A percentile compares a stretch with the other conserved stretches of the same genome.
These are phyloP conservation scores for Hyposmocoma kahamanoa DNA, from an alignment of 1,140 invertebrate genomes.

Conservation along the genomic window DNA sequence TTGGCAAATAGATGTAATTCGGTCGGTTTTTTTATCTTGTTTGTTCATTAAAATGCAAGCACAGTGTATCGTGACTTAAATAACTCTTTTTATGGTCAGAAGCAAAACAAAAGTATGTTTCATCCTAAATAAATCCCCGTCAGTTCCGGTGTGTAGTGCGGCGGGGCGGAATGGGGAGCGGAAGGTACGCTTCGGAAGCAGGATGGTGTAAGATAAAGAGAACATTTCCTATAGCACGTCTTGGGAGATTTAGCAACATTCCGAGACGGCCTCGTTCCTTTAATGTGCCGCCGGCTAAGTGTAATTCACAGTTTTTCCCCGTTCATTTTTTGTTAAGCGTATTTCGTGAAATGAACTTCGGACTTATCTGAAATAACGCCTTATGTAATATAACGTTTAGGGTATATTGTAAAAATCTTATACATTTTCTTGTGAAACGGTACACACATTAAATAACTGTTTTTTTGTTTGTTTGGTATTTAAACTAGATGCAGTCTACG, in stretches of 20 bases:
- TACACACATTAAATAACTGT: too few relatives aligned
- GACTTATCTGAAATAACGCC: conserved; percentile 1
- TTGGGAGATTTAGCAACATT: conserved; percentile 66
- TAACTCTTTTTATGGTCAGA: too few relatives aligned
- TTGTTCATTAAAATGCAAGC: too few relatives aligned
- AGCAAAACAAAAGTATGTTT: conserved; percentile 31
- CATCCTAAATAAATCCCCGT: conserved; percentile 51
- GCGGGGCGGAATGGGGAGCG: conserved; percentile 46
- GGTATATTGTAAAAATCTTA: too few relatives aligned
- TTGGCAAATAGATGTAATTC: too few relatives aligned
- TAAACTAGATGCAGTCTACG: too few relatives aligned
- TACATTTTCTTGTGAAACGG: too few relatives aligned
- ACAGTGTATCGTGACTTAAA: too few relatives aligned
- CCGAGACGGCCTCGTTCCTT: conserved; percentile 42
- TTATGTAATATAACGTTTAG: too few relatives aligned
- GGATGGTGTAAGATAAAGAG: conserved; percentile 70
- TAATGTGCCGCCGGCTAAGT: conserved; percentile 38
- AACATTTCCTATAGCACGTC: conserved; percentile 65
- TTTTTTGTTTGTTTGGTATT: too few relatives aligned
- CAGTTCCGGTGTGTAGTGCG: conserved; percentile 52
- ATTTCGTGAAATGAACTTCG: background rate
- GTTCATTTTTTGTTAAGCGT: background rate
- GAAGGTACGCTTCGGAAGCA: conserved; percentile 58
- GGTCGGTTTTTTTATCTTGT: too few relatives aligned
- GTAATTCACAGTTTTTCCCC: conserved; percentile 20